Evolutionary conservation across 2,888 invertebrate genomes (phyloP), one percentile per base, ranked within the genome.

Genomic region (Platypus cylindrus): DNA sequence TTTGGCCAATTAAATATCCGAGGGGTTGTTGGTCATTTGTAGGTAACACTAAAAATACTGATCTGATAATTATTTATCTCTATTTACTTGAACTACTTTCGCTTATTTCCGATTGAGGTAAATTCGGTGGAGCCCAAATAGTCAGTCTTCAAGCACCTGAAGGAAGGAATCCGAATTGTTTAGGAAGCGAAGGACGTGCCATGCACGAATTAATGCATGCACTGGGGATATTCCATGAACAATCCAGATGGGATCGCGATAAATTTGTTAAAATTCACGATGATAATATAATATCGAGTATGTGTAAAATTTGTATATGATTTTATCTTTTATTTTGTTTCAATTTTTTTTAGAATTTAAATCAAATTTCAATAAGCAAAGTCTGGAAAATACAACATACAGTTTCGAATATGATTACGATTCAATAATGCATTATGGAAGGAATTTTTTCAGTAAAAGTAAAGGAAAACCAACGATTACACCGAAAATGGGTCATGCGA

Each of bases 121-220:
- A 71, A 47, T 69, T 69, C 25, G 83, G 84, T 0, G 83, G 83
- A 0, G 68, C 74, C 8, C 84, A 85, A 58, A 68, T 79, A 3
- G 66, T 85, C 0, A 76, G 79, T 1, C 59, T 85, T 25, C 73
- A 76, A 53, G 64, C 70, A 1, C 76, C 77, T 0, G 73, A 76
- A 45, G 58, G 63, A 8, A 64, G 53, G 2, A 72, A 75, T 11
- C 67, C 70, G 0, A 75, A 77, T 42, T 78, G 78, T 52, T 64
- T 78, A 28, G 75, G 74, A 26, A 68, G 60, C 17, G 73, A 75
- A 51, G 80, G 83, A 1, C 68, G 78, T 41, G 75, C 82, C n/a
- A 73, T 83, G 45, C 85, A 85, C 56, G 84, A 85, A 57, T 58
- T 84, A 20, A 74, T 84, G 72, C 85, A 84, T 51, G 75, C 79